Conservation (phyloP, 2,113 vertebrate species). For the Melozone crissalis region DNA sequence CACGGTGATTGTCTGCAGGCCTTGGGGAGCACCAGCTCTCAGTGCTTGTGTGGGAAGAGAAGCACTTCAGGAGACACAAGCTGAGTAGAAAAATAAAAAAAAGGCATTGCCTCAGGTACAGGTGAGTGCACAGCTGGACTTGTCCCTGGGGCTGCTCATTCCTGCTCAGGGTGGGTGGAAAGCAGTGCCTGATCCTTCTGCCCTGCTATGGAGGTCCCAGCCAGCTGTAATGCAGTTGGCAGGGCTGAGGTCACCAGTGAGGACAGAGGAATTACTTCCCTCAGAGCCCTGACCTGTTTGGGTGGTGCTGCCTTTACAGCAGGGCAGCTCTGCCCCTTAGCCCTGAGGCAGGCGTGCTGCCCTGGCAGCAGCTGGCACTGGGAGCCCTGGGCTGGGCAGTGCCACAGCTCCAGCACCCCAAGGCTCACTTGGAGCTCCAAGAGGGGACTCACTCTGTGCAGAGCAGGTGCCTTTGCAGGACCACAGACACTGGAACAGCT, state of each 20-base stretch:
- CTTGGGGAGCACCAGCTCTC: not conserved
- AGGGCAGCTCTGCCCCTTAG: accelerated
- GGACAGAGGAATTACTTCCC: not conserved
- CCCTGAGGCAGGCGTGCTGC: accelerated
- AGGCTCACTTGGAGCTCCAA: accelerated
- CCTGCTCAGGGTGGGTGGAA: not conserved
- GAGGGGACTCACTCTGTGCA: accelerated
- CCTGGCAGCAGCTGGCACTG: not conserved
- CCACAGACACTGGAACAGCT: accelerated
- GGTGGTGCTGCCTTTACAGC: not conserved
- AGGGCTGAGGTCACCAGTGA: not conserved
- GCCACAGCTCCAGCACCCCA: accelerated
- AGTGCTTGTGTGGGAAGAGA: not conserved
- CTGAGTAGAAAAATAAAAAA: not conserved
- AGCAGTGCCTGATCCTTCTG: not conserved
- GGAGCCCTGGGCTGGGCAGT: accelerated
- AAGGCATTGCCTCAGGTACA: not conserved
- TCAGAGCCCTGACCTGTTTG: accelerated
- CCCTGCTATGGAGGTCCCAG: not conserved
- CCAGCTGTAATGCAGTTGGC: not conserved
- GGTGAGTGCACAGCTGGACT: not conserved
- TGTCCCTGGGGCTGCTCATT: not conserved
- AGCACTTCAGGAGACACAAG: not conserved
- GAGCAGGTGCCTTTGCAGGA: not conserved
- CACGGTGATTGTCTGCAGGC: not conserved